Base-by-base conservation (phyloP, 2,797 vertebrate species). In the Pterois miles region DNA sequence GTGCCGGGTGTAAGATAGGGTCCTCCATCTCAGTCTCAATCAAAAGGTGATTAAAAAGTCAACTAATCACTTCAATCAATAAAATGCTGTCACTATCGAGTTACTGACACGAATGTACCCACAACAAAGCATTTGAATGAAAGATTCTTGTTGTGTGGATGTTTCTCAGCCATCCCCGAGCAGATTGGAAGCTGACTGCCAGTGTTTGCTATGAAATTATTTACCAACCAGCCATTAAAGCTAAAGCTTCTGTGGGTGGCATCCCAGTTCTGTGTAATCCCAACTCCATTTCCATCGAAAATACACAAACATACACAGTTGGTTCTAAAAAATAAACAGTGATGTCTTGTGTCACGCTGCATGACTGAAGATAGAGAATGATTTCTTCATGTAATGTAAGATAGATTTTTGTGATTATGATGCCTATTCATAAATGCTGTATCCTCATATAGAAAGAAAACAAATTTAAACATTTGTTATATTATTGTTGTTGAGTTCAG, bases 171-270 rank as follows among this genome's bases (percentile, higher is more conserved):
- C 5, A 1, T 11, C n/a, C n/a, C 9, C 4, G 23, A 87, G 69
- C 85, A 85, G 77, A 74, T 62, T 74, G 64, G 63, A 76, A 82
- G 74, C 68, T 65, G 78, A 64, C 73, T 80, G 82, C 33, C 34
- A 58, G 36, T 81, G 75, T 90, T 86, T 85, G 43, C 65, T 52
- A 56, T 72, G n/a, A 71, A 59, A 71, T 70, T 27, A 71, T 84
- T 88, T 76, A 80, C 72, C 63, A 36, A 62, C 27, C 33, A 33
- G 13, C 60, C 57, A 68, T 63, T 76, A 76, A 59, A 75, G 48
- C 31, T 52, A 38, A 53, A 66, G 72, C 74, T 71, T 69, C 27
- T 65, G 48, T 52, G 18, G 48, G 9, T 59, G 22, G n/a, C 4
- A 0, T 69, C 46, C 43, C 40, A 36, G 25, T 40, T 8, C 20